phyloP scores from a whole-genome alignment of 2,113 vertebrate species.

The cattle (Bos taurus) region DNA sequence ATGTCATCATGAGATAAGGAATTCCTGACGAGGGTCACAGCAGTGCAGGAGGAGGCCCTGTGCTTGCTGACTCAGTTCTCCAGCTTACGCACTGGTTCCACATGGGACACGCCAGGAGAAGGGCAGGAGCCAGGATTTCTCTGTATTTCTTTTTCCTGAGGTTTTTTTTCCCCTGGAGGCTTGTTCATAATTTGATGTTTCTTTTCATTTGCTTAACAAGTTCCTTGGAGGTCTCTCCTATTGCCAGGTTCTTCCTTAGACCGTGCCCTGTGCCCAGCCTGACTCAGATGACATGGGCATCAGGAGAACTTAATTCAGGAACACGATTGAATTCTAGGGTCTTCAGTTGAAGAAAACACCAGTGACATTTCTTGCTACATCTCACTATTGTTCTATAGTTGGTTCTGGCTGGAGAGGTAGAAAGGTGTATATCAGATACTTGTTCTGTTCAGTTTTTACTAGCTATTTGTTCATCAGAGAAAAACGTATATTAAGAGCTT shows the following conservation, averaged over 20 bases:
- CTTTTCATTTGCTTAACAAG: constrained; percentile 26
- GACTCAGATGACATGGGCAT: background rate
- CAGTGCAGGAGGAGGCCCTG: background rate
- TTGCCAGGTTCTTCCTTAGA: background rate
- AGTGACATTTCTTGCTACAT: background rate
- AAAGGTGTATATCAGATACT: background rate
- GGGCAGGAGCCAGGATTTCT: background rate
- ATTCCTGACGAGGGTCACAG: background rate
- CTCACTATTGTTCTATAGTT: background rate
- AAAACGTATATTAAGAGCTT: background rate
- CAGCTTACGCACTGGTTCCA: too few species aligned
- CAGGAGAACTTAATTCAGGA: background rate
- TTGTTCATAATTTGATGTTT: constrained; percentile 1
- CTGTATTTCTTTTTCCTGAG: background rate
- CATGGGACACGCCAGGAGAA: background rate
- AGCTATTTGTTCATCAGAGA: background rate
- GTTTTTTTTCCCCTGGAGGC: background rate
- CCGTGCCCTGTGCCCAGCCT: background rate
- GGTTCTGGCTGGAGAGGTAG: background rate
- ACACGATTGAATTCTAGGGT: background rate
- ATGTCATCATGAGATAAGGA: background rate
- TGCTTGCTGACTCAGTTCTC: background rate
- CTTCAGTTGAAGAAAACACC: background rate
- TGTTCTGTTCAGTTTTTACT: background rate
- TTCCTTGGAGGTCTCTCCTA: background rate